Evolutionary conservation across 2,888 invertebrate genomes (phyloP), one percentile per base, ranked within the genome.

Genomic region (Entomobrya multifasciata): DNA sequence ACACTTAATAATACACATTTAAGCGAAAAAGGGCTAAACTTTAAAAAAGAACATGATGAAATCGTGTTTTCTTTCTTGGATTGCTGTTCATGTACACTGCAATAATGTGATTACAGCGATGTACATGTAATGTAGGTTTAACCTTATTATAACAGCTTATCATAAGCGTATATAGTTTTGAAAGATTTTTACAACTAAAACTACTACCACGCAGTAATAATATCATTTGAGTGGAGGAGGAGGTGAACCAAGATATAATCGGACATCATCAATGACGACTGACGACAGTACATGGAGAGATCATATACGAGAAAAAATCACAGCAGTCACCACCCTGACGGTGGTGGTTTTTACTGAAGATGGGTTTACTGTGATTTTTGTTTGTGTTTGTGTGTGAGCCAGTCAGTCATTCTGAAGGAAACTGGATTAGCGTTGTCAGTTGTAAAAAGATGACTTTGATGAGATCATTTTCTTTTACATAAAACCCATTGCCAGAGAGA

Each of bases 381-480:
- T 8, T 36, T 67, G 41, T 47, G 25, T 49, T 13, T 70, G 47
- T 70, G 70, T 70, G 70, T n/a, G 70, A 47, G 70, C 70, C 25
- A 70, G 70, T 70, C 70, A 70, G 70, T 70, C 70, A 70, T 70
- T 70, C 49, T 70, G 25, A 70, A 27, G 15, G 70, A 70, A 70
- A 36, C 47, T 70, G 70, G 70, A 70, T 70, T 70, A 70, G 47
- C 49, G 70, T 47, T 41, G 36, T 36, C 4, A 67, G n/a, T n/a
- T n/a, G n/a, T n/a, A 70, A 70, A 47, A 70, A 47, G 70, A 47
- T 70, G 70, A 70, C 52, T 49, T 81, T 49, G 74, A 82, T 82
- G 55, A 82, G 82, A 82, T 82, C 82, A 82, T 74, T 72, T 81
- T 60, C 44, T 60, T 67, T 70, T n/a, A n/a, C n/a, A n/a, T n/a